Base-by-base conservation (phyloP, 2,888 invertebrate genomes). In the Dolichopus griseipennis region DNA sequence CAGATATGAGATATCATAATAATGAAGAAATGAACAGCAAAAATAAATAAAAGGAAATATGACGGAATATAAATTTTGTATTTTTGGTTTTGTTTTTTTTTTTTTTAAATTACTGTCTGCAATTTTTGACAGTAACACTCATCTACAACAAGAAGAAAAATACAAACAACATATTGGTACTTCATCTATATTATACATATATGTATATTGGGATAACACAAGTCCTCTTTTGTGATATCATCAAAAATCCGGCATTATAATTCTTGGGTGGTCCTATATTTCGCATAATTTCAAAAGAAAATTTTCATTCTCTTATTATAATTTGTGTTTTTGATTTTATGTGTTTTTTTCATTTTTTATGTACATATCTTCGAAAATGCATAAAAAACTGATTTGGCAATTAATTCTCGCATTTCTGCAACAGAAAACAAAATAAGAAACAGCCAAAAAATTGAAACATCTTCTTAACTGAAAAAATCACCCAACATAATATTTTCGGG, bases 251-350 rank as follows among this genome's bases (percentile, higher is more conserved):
- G 18, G 15, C 52, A 18, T 18, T 18, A 34, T 43, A 6, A 15
- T 18, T 18, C n/a, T 52, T 52, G 52, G 52, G 52, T 52, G 52
- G 52, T 52, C 52, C 15, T 18, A 18, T 6, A n/a, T 18, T 12
- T 52, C 52, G 52, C 52, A 52, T 52, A 52, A 52, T 52, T 52
- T 52, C 52, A 52, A 52, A 52, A n/a, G 52, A 52, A 52, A n/a
- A 52, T 18, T 27, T 27, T 52, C 2, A 18, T 52, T 12, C 15
- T 9, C 15, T 12, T 41, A 41, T 41, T 41, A 41, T 41, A 15
- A 41, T 41, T 9, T 41, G 15, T 4, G 3, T 41, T 41, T 41
- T 12, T 41, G 9, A 6, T 41, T 41, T 5, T 41, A 18, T 52
- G 1, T 52, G 18, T 52, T 52, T 18, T 52, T 52, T 15, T 52